Evolutionary conservation across 1,140 invertebrate species (phyloP).

Genomic region (Caerostris extrusa): DNA sequence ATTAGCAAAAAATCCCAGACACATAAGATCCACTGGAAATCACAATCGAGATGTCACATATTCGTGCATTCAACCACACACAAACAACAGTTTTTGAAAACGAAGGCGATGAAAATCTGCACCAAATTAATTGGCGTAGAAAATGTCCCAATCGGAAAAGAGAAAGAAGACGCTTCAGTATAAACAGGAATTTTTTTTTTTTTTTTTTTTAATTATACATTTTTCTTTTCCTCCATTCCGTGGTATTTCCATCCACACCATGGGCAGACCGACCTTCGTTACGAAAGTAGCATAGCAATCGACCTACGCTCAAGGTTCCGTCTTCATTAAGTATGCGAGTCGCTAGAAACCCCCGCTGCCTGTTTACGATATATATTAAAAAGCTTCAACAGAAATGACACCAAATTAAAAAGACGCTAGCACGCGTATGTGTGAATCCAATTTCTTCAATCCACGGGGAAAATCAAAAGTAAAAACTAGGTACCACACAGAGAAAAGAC

Average conservation of each 20-base stretch:
- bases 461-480: neutral
- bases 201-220: slow-evolving; percentile 24
- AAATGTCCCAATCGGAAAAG: slow-evolving; percentile 21
- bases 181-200: slow-evolving; percentile 10
- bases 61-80: neutral
- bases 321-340: slow-evolving; percentile 63
- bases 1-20: neutral
- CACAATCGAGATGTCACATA: neutral
- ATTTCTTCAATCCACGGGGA: slow-evolving; percentile 33
- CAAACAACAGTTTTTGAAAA: neutral
- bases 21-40: slow-evolving; percentile 1
- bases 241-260: slow-evolving; percentile 47
- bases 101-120: neutral
- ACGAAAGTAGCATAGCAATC: slow-evolving; percentile 65
- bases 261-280: slow-evolving; percentile 65
- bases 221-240: slow-evolving; percentile 30
- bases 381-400: neutral
- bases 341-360: slow-evolving; percentile 52
- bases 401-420: slow-evolving; percentile 26
- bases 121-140: slow-evolving; percentile 1
- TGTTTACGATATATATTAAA: slow-evolving; percentile 71
- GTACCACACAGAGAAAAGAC: too few species aligned
- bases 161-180: neutral
- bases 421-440: neutral
- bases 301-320: slow-evolving; percentile 72